Conservation (phyloP, 2,888 invertebrate genomes). For the Notodonta dromedarius region DNA sequence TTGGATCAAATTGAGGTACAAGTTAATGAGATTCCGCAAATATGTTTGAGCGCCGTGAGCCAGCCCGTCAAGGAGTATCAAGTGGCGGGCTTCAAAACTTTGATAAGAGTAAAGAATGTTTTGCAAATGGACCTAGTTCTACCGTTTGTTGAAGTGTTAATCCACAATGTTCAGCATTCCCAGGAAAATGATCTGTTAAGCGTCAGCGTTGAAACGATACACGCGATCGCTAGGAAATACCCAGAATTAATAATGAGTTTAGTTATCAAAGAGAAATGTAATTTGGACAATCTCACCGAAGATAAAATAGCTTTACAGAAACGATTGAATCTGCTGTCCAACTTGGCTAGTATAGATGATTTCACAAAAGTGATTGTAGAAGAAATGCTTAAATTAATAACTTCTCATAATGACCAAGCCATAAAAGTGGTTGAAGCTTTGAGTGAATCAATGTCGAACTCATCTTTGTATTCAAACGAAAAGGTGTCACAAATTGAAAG, state of each 20-base stretch:
- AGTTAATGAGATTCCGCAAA: slow-evolving; percentile 66
- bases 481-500: slow-evolving; percentile 74
- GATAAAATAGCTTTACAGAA: slow-evolving; percentile 63
- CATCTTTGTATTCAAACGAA: slow-evolving; percentile 58
- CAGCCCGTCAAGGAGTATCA: slow-evolving; percentile 71
- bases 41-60: slow-evolving; percentile 81
- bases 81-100: slow-evolving; percentile 78
- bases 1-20: slow-evolving; percentile 48
- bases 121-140: slow-evolving; percentile 75
- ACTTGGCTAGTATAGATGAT: slow-evolving; percentile 74
- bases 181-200: slow-evolving; percentile 69
- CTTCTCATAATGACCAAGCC: slow-evolving; percentile 51
- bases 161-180: slow-evolving; percentile 73
- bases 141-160: slow-evolving; percentile 80
- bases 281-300: slow-evolving; percentile 57
- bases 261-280: slow-evolving; percentile 76
- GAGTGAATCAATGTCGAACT: slow-evolving; percentile 61
- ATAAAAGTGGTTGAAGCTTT: slow-evolving; percentile 65
- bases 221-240: slow-evolving; percentile 78
- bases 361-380: slow-evolving; percentile 76
- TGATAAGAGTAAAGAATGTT: slow-evolving; percentile 73
- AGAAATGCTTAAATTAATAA: slow-evolving; percentile 70
- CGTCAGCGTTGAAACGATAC: slow-evolving; percentile 78
- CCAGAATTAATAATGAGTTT: slow-evolving; percentile 80
- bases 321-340: slow-evolving; percentile 72